Percentiles rank a stretch among this genome's conserved stretches.
Evolutionary conservation across 2,888 invertebrate species (phyloP).

Genomic region (Zygothrica quintamaculata): DNA sequence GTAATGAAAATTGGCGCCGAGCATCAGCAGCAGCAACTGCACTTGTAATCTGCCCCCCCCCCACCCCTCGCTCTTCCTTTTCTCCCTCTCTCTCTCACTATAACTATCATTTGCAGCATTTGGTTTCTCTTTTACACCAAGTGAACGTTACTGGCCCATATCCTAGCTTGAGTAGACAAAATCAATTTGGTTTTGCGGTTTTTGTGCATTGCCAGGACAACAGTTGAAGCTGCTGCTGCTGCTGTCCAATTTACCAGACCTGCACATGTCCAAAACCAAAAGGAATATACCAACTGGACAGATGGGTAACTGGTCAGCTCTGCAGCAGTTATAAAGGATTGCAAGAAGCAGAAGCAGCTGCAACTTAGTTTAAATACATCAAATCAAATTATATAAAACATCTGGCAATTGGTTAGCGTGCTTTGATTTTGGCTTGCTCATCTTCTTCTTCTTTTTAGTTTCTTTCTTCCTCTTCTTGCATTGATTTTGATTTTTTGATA

Average conservation of each 20-base stretch:
- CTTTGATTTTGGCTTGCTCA: not conserved
- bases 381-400: constrained; percentile 51
- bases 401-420: not conserved
- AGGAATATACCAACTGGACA: constrained; percentile 23
- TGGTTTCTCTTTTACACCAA: not conserved
- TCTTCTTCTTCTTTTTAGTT: too few relatives aligned
- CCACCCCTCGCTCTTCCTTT: not conserved
- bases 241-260: constrained; percentile 58
- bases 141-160: constrained; percentile 26
- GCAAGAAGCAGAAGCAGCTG: constrained; percentile 48
- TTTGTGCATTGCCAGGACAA: constrained; percentile 48
- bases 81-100: too few relatives aligned
- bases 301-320: too few relatives aligned
- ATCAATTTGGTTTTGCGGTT: constrained; percentile 79
- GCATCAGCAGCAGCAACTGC: constrained; percentile 45
- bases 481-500: too few relatives aligned
- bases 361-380: constrained; percentile 64
- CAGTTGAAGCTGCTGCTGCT: constrained; percentile 49
- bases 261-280: constrained; percentile 44
- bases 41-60: constrained; percentile 7
- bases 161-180: constrained; percentile 73
- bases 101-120: too few relatives aligned
- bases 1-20: constrained; percentile 74
- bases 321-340: not conserved
- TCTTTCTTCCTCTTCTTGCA: too few relatives aligned